phyloP scores from a whole-genome alignment of 2,888 invertebrate species.

The Pollenia angustigena region DNA sequence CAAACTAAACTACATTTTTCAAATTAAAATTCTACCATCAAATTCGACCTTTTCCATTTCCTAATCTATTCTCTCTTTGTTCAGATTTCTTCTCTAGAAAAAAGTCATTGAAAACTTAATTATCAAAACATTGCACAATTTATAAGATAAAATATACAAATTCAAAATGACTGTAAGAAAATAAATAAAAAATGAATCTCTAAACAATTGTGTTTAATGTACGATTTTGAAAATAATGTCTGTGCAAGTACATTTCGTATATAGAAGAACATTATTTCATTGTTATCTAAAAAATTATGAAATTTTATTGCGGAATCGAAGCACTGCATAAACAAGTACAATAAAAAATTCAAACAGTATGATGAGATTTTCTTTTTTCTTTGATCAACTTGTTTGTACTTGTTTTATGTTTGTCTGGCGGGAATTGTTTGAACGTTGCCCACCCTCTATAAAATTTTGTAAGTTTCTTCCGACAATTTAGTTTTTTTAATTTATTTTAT shows the following conservation, averaged over 20 bases:
- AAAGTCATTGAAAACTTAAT: constrained; percentile 44
- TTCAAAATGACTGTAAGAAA: not conserved
- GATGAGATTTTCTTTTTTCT: constrained; percentile 17
- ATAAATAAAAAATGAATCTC: not conserved
- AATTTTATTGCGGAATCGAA: constrained; percentile 46
- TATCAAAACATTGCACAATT: constrained; percentile 56
- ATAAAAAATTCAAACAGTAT: not conserved
- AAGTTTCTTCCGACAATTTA: constrained; percentile 39
- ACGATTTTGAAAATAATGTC: constrained; percentile 34
- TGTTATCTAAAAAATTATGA: constrained; percentile 49
- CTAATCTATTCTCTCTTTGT: too few relatives aligned
- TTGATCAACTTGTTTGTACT: not conserved
- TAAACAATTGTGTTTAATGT: constrained; percentile 8
- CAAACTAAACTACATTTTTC: too few relatives aligned
- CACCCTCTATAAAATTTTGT: constrained; percentile 34
- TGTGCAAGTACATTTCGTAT: constrained; percentile 8
- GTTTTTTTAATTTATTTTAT: constrained; percentile 11
- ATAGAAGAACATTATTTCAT: constrained; percentile 40
- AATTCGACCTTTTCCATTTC: too few relatives aligned
- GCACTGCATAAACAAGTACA: constrained; percentile 26
- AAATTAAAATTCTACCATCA: too few relatives aligned
- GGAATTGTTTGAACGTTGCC: not conserved
- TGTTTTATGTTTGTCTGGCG: constrained; percentile 6
- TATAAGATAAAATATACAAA: constrained; percentile 45
- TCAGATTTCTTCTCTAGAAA: constrained; percentile 1